Percentiles rank a stretch among this genome's conserved stretches.
phyloP scores from a whole-genome alignment of 2,113 vertebrate species.

The Hyla sarda region DNA sequence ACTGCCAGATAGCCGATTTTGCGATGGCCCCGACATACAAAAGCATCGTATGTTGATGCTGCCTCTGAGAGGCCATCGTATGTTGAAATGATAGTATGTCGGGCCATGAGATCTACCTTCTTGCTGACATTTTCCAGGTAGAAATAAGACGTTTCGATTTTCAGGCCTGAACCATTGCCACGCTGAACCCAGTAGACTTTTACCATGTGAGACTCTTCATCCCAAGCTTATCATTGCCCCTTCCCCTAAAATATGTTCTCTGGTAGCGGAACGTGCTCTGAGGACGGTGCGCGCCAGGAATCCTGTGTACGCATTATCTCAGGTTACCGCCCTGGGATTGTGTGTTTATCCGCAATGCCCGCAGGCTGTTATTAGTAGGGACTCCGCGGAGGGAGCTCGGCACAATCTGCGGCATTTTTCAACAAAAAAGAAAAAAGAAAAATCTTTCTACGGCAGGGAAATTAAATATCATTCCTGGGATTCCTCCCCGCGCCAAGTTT shows the following conservation, averaged over 20 bases:
- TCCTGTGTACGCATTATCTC: not conserved
- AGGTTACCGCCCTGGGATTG: not conserved
- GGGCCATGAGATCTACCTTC: not conserved
- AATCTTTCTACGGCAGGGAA: conserved; percentile 25
- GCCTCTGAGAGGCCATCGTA: too few relatives aligned
- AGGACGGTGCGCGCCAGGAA: not conserved
- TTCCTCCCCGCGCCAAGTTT: conserved; percentile 12
- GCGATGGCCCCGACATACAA: too few relatives aligned
- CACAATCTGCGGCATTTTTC: conserved; percentile 22
- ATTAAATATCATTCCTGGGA: conserved; percentile 43
- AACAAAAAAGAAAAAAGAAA: too few relatives aligned
- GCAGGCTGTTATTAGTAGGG: conserved; percentile 12
- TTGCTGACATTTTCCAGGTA: not conserved
- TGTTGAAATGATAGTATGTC: too few relatives aligned
- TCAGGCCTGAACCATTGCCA: too few relatives aligned
- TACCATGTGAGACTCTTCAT: not conserved
- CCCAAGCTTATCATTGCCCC: not conserved
- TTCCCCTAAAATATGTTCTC: not conserved
- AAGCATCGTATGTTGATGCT: too few relatives aligned
- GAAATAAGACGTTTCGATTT: too few relatives aligned
- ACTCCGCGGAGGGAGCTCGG: not conserved
- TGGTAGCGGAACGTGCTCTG: not conserved
- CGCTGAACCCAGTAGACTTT: not conserved
- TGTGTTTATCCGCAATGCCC: not conserved
- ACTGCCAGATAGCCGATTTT: too few relatives aligned